These are phyloP conservation scores for Manduca sexta DNA, from an alignment of 1,140 invertebrate genomes.

Conservation along the genomic window DNA sequence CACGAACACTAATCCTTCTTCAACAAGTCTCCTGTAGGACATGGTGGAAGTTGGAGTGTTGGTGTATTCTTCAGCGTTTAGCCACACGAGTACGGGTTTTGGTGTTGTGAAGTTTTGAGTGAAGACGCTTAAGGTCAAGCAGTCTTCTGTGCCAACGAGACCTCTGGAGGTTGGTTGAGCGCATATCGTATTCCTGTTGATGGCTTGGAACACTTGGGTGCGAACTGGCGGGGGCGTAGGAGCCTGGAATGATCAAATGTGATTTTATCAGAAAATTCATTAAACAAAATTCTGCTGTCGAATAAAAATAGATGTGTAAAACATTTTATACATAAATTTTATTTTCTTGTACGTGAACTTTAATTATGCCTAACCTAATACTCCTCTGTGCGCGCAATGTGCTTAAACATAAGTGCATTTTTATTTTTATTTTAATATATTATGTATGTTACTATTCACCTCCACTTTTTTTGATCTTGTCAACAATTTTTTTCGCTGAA, in stretches of 20 bases:
- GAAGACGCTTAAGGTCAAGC: conserved; percentile 44
- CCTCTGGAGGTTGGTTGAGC: conserved; percentile 44
- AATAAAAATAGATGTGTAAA: not conserved
- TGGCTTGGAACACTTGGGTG: conserved; percentile 39
- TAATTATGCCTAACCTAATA: not conserved
- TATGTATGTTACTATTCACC: too few species aligned
- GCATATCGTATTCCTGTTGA: conserved; percentile 38
- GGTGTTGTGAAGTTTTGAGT: conserved; percentile 37
- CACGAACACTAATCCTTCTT: conserved; percentile 43
- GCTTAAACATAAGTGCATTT: too few species aligned
- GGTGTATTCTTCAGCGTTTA: conserved; percentile 49
- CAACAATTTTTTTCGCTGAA: too few species aligned
- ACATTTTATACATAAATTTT: too few species aligned
- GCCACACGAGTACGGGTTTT: conserved; percentile 53
- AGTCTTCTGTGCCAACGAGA: conserved; percentile 50
- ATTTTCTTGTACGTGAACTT: not conserved
- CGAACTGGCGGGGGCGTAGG: conserved; percentile 32
- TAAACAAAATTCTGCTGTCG: too few species aligned
- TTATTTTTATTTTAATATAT: too few species aligned
- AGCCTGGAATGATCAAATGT: conserved; percentile 37
- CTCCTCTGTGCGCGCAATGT: too few species aligned
- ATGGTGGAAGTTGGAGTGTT: conserved; percentile 17
- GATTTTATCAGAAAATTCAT: too few species aligned
- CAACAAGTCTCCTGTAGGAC: conserved; percentile 34
- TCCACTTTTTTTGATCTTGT: too few species aligned